Base-by-base conservation (phyloP, 2,888 invertebrate species). In the Cheilosia vulpina region DNA sequence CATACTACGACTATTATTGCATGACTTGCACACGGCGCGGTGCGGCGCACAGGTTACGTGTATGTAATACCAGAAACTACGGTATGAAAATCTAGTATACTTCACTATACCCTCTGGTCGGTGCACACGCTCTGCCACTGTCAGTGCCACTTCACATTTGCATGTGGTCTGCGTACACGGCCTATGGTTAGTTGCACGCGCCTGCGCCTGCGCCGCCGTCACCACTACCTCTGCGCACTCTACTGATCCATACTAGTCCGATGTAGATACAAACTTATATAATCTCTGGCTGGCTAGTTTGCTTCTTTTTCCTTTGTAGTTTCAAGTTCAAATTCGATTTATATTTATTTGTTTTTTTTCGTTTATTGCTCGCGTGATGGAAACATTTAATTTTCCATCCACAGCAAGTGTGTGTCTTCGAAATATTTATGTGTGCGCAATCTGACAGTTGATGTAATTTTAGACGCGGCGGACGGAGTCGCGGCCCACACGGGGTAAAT, bases 61-160 rank as follows among this genome's bases (percentile, higher is more conserved):
- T 52, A 76, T 85, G 85, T 85, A 85, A 85, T 85, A 85, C 81
- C 81, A 85, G 81, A 85, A 85, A 81, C 80, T 76, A 62, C 43
- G 15, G 21, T 15, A 38, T 63, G 38, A 71, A 65, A 27, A 27
- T 6, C 27, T 27, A 27, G 27, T 27, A 68, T 75, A 84, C 84
- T 80, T 84, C 80, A 6, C 27, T 27, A 80, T 80, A 71, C 66
- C 57, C 34, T 68, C 31, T 31, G 31, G 31, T 31, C 7, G 72
- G 55, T 83, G 72, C 73, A 69, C 58, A 62, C 11, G 50, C 47
- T 73, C 53, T 85, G 80, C 66, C 84, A 85, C 50, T 85, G 85
- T 43, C 85, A 85, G 62, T 80, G 84, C 65, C 80, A 85, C 52
- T 72, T 19, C 21, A 79, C 72, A 85, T 85, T 85, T 85, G 80